phyloP scores from a whole-genome alignment of 2,888 invertebrate species.

The Orthosia cruda region DNA sequence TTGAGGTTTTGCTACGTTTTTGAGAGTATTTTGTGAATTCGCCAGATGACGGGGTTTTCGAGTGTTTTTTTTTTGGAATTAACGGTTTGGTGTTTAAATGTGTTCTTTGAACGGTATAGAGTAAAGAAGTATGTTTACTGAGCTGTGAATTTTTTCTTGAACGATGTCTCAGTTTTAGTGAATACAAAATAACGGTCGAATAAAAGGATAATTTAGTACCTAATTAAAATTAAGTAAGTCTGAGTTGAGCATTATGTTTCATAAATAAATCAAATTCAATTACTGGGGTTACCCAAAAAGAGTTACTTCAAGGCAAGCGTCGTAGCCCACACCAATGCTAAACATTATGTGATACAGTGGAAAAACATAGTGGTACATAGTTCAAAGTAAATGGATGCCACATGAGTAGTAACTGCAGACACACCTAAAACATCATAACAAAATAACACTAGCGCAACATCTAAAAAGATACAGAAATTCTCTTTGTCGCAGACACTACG shows the following conservation, averaged over 20 bases:
- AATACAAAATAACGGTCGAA: too few relatives aligned
- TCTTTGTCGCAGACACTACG: conserved; percentile 2
- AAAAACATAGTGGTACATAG: background rate
- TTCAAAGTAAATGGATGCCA: background rate
- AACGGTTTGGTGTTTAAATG: conserved; percentile 4
- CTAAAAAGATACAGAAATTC: conserved; percentile 12
- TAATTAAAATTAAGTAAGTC: background rate
- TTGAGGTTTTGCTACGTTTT: conserved; percentile 67
- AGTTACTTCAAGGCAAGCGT: too few relatives aligned
- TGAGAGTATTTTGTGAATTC: conserved; percentile 47
- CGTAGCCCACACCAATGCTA: too few relatives aligned
- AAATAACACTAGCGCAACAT: conserved; percentile 1
- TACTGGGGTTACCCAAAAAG: background rate
- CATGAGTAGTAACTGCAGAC: background rate
- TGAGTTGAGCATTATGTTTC: background rate
- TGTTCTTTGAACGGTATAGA: conserved; percentile 5
- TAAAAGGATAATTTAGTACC: too few relatives aligned
- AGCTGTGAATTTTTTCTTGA: background rate
- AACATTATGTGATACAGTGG: too few relatives aligned
- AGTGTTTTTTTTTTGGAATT: conserved; percentile 6
- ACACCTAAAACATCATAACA: conserved; percentile 9
- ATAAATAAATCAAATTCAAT: background rate
- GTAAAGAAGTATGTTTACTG: background rate
- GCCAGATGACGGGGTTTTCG: conserved; percentile 38
- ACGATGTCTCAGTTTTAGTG: background rate